These are phyloP conservation scores for Tenebrio molitor DNA, from an alignment of 1,140 invertebrate species.

Conservation along the genomic window DNA sequence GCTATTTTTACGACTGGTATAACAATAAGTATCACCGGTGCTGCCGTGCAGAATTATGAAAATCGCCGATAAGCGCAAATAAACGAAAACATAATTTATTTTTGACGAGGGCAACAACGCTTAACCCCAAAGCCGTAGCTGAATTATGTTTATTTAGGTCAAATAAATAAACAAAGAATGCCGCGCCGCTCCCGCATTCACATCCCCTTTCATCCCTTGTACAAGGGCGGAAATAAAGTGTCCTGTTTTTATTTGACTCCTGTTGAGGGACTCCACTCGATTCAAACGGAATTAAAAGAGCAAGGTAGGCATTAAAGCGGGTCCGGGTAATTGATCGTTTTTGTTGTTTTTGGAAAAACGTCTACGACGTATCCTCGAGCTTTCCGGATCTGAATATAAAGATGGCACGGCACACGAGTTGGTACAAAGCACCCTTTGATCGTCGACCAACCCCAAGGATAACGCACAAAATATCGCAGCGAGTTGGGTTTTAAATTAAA, in stretches of 20 bases:
- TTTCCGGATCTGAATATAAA: no score
- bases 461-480: no score
- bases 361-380: no score
- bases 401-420: no score
- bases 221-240: neutral
- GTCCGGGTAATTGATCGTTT: no score
- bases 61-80: conserved; percentile 10
- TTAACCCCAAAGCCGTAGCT: neutral
- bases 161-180: conserved; percentile 4
- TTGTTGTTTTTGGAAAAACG: no score
- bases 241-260: neutral
- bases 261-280: no score
- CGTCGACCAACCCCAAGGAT: no score
- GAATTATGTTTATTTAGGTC: conserved; percentile 25
- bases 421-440: no score
- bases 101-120: neutral
- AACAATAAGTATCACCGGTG: neutral
- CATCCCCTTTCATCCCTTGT: neutral
- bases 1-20: conserved; percentile 5
- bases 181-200: neutral
- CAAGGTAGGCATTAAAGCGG: no score
- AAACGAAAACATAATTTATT: conserved; percentile 26
- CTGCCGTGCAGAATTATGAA: conserved; percentile 11
- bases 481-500: neutral
- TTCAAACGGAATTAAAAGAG: neutral